Percentiles rank a stretch among this genome's conserved stretches.
Evolutionary conservation across 2,888 invertebrate genomes (phyloP).

Genomic region (Galerucella pusilla): DNA sequence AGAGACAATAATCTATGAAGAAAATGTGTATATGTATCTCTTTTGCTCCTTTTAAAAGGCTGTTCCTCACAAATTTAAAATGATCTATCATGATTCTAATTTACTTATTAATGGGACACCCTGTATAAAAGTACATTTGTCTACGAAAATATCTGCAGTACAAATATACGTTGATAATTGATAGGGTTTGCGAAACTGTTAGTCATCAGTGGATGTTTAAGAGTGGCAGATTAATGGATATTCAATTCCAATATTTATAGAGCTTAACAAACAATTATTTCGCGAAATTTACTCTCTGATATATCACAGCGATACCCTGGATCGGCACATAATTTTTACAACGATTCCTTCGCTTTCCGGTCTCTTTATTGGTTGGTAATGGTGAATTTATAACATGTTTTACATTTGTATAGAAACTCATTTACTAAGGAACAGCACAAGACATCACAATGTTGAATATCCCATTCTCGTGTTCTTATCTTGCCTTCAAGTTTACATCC

Average conservation of each 20-base stretch:
- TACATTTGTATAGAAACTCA: slow-evolving; percentile 14
- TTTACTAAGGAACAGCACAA: background rate
- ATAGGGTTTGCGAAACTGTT: slow-evolving; percentile 29
- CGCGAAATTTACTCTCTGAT: slow-evolving; percentile 40
- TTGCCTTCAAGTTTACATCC: background rate
- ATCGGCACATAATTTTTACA: slow-evolving; percentile 34
- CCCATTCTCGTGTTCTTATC: background rate
- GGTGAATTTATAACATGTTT: slow-evolving; percentile 23
- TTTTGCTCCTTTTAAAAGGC: too few species aligned
- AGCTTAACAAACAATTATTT: slow-evolving; percentile 43
- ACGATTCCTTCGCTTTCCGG: slow-evolving; percentile 31
- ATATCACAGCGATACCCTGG: slow-evolving; percentile 33
- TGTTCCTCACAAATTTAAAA: too few species aligned
- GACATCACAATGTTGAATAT: background rate
- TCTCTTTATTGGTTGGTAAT: slow-evolving; percentile 23
- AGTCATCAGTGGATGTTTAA: slow-evolving; percentile 29
- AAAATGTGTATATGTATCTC: too few species aligned
- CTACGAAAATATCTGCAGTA: background rate
- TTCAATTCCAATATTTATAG: slow-evolving; percentile 40
- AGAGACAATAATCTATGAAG: too few species aligned
- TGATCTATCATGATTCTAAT: too few species aligned
- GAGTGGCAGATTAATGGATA: slow-evolving; percentile 36
- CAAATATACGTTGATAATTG: slow-evolving; percentile 15
- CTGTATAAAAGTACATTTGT: background rate
- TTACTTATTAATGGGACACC: too few species aligned